Evolutionary conservation across 1,140 invertebrate species (phyloP).

Genomic region (Parapsyche elsis): DNA sequence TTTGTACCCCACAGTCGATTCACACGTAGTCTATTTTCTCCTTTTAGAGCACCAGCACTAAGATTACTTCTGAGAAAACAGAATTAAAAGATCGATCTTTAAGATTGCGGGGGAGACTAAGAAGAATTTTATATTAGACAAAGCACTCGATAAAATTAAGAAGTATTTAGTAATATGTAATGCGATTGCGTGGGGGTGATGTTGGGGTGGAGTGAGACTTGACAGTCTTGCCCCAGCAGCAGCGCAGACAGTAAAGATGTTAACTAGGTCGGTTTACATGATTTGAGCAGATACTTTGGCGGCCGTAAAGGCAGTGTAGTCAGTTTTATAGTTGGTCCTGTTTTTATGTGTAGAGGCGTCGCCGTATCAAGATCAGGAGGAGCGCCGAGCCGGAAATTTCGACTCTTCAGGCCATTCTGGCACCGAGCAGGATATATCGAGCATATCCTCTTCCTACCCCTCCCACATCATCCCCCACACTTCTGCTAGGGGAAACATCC

Average conservation of each 20-base stretch:
- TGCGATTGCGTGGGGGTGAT: too few species aligned
- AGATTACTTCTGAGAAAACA: too few species aligned
- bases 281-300: conserved; percentile 25
- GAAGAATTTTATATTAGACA: too few species aligned
- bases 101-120: too few species aligned
- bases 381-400: conserved; percentile 53
- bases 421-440: conserved; percentile 46
- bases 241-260: conserved; percentile 13
- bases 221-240: not conserved
- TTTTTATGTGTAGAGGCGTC: not conserved
- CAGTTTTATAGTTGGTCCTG: conserved; percentile 5
- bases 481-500: not conserved
- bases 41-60: not conserved
- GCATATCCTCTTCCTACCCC: conserved; percentile 41
- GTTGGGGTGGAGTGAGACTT: too few species aligned
- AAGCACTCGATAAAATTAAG: too few species aligned
- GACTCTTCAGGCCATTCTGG: conserved; percentile 47
- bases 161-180: too few species aligned
- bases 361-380: conserved; percentile 37
- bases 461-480: conserved; percentile 1
- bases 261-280: conserved; percentile 7
- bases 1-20: too few species aligned
- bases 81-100: too few species aligned
- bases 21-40: too few species aligned
- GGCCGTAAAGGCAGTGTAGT: conserved; percentile 5